Base-by-base conservation (phyloP, 2,888 invertebrate species). In the Andrena fulva region DNA sequence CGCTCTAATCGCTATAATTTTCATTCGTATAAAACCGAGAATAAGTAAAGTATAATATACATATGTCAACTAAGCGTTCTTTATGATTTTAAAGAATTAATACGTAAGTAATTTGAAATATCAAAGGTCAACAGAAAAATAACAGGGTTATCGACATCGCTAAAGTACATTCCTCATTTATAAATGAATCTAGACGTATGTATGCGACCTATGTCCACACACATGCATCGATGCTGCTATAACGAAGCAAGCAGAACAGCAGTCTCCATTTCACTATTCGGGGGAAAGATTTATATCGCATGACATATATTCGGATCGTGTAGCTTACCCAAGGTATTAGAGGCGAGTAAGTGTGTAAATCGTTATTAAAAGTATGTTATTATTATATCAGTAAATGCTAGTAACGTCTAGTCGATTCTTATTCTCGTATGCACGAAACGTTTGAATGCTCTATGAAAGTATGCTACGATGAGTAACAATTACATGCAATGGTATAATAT, bases 201-300 rank as follows among this genome's bases (percentile, higher is more conserved):
- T 74, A 70, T 80, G 66, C 80, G 74, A 67, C 66, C 60, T 62
- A 80, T 73, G 59, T 66, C 69, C 68, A 74, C 81, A 69, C 60
- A 80, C 48, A 62, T 70, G 56, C 73, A 70, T 31, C 33, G 8
- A 29, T 20, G 48, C 64, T 59, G 27, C 50, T 74, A 69, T 69
- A 59, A 29, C 52, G 69, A 74, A 67, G 67, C 71, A 81, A 82
- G 75, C 81, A 71, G 10, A 81, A 63, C 24, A 35, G n/a, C 64
- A 70, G 29, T 48, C 68, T 71, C 56, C 35, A 63, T 72, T 56
- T 72, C 35, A 63, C 63, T 80, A 68, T 80, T 71, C 50, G 42
- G 10, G 12, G 12, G 27, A 79, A 27, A 79, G 20, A 63, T 31
- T 68, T 62, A 60, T 79, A 72, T 80, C 31, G 50, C 31, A 80